Conservation (phyloP, 2,888 invertebrate species). For the Monopis laevigella region DNA sequence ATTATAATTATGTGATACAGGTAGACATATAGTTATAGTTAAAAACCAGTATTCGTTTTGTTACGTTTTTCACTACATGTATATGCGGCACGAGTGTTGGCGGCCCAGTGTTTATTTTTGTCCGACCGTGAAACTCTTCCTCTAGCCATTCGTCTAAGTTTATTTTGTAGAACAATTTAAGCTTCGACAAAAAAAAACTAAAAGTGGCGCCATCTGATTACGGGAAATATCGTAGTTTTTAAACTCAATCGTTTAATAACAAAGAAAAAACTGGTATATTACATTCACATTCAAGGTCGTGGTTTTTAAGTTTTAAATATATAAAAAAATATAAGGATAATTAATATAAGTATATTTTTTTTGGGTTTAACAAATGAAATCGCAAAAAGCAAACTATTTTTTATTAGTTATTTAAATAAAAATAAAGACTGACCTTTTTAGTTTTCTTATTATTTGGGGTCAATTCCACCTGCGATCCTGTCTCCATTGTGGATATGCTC, state of each 20-base stretch:
- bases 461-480: slow-evolving; percentile 5
- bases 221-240: too few relatives aligned
- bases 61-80: slow-evolving; percentile 5
- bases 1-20: too few relatives aligned
- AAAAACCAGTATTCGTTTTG: too few relatives aligned
- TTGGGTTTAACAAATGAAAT: too few relatives aligned
- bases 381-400: too few relatives aligned
- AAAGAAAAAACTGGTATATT: too few relatives aligned
- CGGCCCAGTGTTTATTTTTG: slow-evolving; percentile 10
- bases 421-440: slow-evolving; percentile 9
- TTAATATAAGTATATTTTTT: too few relatives aligned
- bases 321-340: background rate
- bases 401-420: too few relatives aligned
- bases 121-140: slow-evolving; percentile 11
- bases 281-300: too few relatives aligned
- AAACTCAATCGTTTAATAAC: too few relatives aligned
- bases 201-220: slow-evolving; percentile 1
- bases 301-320: too few relatives aligned
- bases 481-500: slow-evolving; percentile 1
- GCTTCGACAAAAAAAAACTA: background rate
- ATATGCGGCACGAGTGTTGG: slow-evolving; percentile 7
- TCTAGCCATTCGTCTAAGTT: slow-evolving; percentile 11
- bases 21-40: too few relatives aligned
- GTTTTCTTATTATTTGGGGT: slow-evolving; percentile 1
- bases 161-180: slow-evolving; percentile 7